These are phyloP conservation scores for Contarinia nasturtii DNA, from an alignment of 1,140 invertebrate species.

Conservation along the genomic window DNA sequence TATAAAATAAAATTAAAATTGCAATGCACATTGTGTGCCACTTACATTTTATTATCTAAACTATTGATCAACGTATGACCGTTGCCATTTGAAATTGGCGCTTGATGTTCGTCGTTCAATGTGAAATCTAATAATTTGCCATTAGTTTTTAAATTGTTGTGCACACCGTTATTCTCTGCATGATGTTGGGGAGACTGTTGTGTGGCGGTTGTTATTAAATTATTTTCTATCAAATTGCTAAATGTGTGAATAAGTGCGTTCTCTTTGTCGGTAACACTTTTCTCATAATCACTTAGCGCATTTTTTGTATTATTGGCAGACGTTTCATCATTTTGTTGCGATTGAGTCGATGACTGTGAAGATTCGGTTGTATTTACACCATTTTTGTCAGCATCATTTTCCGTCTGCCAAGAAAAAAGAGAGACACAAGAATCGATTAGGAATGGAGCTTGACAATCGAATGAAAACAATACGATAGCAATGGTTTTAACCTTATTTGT, in stretches of 20 bases:
- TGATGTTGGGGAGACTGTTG: background rate
- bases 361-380: background rate
- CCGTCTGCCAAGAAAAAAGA: background rate
- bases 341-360: background rate
- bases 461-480: background rate
- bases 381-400: background rate
- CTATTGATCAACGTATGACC: constrained; percentile 19
- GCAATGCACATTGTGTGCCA: no score
- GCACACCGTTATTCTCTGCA: background rate
- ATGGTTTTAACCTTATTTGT: constrained; percentile 18
- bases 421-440: no score
- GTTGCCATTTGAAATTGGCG: constrained; percentile 16
- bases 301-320: constrained; percentile 10
- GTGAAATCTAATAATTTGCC: background rate
- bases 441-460: no score
- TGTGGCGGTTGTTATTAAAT: background rate
- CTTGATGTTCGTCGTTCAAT: background rate
- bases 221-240: constrained; percentile 4
- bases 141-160: background rate
- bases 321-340: constrained; percentile 4
- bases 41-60: constrained; percentile 22
- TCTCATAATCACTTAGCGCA: constrained; percentile 18
- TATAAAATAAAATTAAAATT: background rate
- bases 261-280: constrained; percentile 23
- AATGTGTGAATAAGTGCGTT: constrained; percentile 22